Base-by-base conservation (phyloP, 2,113 vertebrate species). In the Astatotilapia flaviijosephi region DNA sequence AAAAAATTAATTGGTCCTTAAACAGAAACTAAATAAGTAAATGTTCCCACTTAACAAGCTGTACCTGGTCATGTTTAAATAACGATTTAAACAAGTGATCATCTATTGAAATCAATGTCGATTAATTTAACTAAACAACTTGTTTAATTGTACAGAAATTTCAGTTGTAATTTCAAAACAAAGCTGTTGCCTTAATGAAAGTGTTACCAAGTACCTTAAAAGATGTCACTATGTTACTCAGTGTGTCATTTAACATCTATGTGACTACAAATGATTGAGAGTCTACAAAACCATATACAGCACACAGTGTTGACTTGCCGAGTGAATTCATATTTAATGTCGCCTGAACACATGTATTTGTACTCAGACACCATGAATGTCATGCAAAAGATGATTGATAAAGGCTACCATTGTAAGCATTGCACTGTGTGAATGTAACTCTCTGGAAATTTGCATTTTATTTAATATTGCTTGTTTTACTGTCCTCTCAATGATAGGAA, bases 351-450 rank as follows among this genome's bases (percentile, higher is more conserved):
- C 37, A 5, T 83, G 79, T 79, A 80, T 89, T 84, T 92, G 91
- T 88, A 85, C 4, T 84, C 45, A 91, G 86, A 94, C 84, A 55
- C 77, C 42, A 87, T 93, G 94, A 95, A 93, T 93, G 94, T 95
- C 81, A 81, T 86, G 47, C 75, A 51, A 83, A 87, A 75, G 68
- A 49, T 65, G 79, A 92, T 65, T 86, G 87, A 87, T 85, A 87
- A 91, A 92, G 75, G 60, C 49, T 51, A 5, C 86, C 70, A 84
- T 86, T 91, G 75, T 88, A 83, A 91, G 62, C 82, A 80, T 58
- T 83, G 56, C 10, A 60, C 55, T 53, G 91, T 89, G 56, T 90
- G 84, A 88, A 77, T 88, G 53, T 84, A 77, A 47, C 21, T 86
- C 65, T 86, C 17, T 87, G 6, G 21, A 84, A 83, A 13, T 12